A percentile compares a stretch with the other conserved stretches of the same genome.
phyloP scores from a whole-genome alignment of 2,888 invertebrate genomes.

The Sesia bembeciformis region DNA sequence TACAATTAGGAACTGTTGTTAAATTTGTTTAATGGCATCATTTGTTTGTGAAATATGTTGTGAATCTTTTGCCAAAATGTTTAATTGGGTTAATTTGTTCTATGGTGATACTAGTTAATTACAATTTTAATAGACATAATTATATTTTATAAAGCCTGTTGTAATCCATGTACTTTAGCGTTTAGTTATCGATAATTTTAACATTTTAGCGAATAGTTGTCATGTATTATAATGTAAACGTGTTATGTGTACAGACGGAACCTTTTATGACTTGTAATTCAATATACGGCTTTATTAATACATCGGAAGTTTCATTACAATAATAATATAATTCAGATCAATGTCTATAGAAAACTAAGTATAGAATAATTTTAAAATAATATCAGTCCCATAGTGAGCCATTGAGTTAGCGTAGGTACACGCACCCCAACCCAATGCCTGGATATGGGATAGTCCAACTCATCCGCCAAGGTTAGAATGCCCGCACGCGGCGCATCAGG shows the following conservation, averaged over 20 bases:
- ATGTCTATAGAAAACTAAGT: too few species aligned
- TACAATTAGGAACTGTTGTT: slow-evolving; percentile 26
- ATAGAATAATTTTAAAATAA: too few species aligned
- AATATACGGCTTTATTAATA: slow-evolving; percentile 63
- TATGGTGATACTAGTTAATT: slow-evolving; percentile 60
- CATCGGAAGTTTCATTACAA: neutral
- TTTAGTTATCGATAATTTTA: slow-evolving; percentile 32
- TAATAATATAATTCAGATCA: too few species aligned
- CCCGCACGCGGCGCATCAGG: too few species aligned
- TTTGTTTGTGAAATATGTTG: slow-evolving; percentile 48
- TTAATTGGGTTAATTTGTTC: slow-evolving; percentile 45
- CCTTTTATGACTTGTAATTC: slow-evolving; percentile 43
- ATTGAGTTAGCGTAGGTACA: too few species aligned
- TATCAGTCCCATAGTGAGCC: too few species aligned
- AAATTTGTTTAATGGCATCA: slow-evolving; percentile 24
- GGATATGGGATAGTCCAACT: too few species aligned
- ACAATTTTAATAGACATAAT: slow-evolving; percentile 37
- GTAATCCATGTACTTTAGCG: slow-evolving; percentile 38
- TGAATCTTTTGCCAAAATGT: slow-evolving; percentile 44
- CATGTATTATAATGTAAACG: slow-evolving; percentile 37
- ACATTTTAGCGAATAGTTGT: slow-evolving; percentile 32
- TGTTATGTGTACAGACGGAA: slow-evolving; percentile 57
- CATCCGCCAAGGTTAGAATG: too few species aligned
- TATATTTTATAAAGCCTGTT: slow-evolving; percentile 29
- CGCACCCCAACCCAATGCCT: too few species aligned